Evolutionary conservation across 2,888 invertebrate genomes (phyloP), one percentile per base, ranked within the genome.

Genomic region (Lomographa bimaculata): DNA sequence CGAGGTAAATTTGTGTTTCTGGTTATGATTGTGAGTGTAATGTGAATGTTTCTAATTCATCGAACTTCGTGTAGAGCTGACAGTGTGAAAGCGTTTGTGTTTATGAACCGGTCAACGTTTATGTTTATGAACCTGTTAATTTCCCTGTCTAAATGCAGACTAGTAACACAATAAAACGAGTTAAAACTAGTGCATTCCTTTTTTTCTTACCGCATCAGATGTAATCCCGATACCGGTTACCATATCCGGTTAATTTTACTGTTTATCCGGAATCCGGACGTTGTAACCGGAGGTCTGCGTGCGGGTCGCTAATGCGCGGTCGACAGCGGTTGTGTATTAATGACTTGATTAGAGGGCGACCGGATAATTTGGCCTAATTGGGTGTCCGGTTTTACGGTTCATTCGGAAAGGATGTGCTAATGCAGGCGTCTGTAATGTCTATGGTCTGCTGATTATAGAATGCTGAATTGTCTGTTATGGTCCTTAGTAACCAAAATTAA

Each of bases 331-430:
- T 40, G 59, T 46, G 49, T 59, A 55, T 54, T 57, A 59, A 57
- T 59, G 29, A 52, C 54, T 55, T 59, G 50, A 53, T 59, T 55
- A 59, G 50, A 50, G 53, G 43, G 32, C 12, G 23, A 34, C 42
- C 24, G 49, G 35, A 49, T 50, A 48, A 45, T 52, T 52, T 30
- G 39, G 19, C 27, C 45, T 59, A 59, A 57, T 57, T 54, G 54
- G 56, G 44, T 57, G 41, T 47, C 44, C 43, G 43, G 38, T 41
- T 44, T 44, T 42, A 45, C 39, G 44, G 37, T 39, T 46, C 17
- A 46, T 40, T 32, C 33, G 30, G 23, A 24, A 27, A 18, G 32
- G 27, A 36, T 19, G 32, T 27, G 36, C 14, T 32, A 23, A 35
- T 41, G 24, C 20, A 14, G 25, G n/a, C 29, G n/a, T 33, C 24